Base-by-base conservation (phyloP, 2,113 vertebrate genomes). In the Suncus etruscus region DNA sequence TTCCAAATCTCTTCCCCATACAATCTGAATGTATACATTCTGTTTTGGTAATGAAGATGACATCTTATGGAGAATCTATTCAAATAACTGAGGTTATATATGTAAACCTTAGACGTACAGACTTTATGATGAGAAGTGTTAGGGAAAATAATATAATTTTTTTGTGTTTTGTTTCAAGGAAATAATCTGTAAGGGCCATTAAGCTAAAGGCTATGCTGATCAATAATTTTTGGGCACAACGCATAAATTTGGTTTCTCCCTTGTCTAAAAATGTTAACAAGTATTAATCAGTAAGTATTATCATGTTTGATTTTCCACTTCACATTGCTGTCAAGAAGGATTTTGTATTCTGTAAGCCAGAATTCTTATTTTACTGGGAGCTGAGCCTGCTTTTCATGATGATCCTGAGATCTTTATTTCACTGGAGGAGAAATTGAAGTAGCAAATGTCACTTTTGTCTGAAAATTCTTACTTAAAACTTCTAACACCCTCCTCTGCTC, bases 231-330 rank as follows among this genome's bases (percentile, higher is more conserved):
- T 47, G 2, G 51, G 47, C 32, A 29, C 20, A 61, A 54, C 25
- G 22, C 45, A 11, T 79, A 63, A 3, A 12, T 31, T 76, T 79
- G 63, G 6, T 84, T 80, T 76, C 1, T 18, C 2, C 18, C 20
- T 83, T 72, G 14, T 47, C 63, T 83, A 69, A 92, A 87, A 84
- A 74, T 70, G 51, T 75, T 20, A 47, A 31, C 18, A 75, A 61
- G 4, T 66, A 45, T 15, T 31, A 80, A 2, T 89, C 12, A 50
- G 31, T 65, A 80, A 45, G 8, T 65, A 51, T 80, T 76, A 87
- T 84, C 31, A 58, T 14, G 3, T 48, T 0, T 50, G 24, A 50
- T 29, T 87, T 70, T 16, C 11, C 6, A 32, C 31, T 32, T 85
- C 54, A 50, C 39, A 58, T 29, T 72, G 24, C 45, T 83, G 24